Evolutionary conservation across 2,888 invertebrate species (phyloP), one percentile per base, ranked within the genome.

Genomic region (Holacanthella duospinosa): DNA sequence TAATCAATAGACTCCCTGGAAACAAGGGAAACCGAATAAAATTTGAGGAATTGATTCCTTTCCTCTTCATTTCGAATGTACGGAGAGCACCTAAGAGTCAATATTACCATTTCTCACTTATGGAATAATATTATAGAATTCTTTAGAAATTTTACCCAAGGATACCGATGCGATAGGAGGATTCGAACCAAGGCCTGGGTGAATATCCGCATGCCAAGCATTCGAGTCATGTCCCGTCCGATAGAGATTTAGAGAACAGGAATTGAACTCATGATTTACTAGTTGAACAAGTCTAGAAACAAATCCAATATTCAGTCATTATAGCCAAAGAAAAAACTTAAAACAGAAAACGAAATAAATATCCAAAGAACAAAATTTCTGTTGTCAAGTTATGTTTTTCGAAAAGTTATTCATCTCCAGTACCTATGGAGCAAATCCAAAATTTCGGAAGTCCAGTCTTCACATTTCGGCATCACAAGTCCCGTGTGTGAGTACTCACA

Each of bases 191-290:
- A 80, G 74, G 6, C 74, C 71, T 1, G 73, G 67, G 66, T 79
- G 78, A 68, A 78, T 77, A 67, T 80, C 80, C 59, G 76, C 74
- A 68, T 80, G 80, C 80, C 80, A 80, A 43, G 75, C 75, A 24
- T 79, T 76, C 67, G 75, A 75, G 66, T 80, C 79, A 65, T 79
- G 76, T 2, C 78, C 79, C 71, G 78, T 76, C 28, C 79, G 74
- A 68, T 80, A 80, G 29, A 79, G 73, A 68, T 79, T 80, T 55
- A 78, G 74, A 56, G 79, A 75, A 61, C 80, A 76, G 19, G 80
- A 79, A 72, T 80, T 81, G 69, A 79, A 79, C 36, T 74, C 73
- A 43, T 75, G 71, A n/a, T 76, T 77, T 1, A 77, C 77, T 62
- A 73, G 67, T 60, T 68, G 61, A n/a, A 74, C 73, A 59, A 74